Evolutionary conservation across 2,113 vertebrate species (phyloP), one percentile per base, ranked within the genome.

Genomic region (Pseudonaja textilis): DNA sequence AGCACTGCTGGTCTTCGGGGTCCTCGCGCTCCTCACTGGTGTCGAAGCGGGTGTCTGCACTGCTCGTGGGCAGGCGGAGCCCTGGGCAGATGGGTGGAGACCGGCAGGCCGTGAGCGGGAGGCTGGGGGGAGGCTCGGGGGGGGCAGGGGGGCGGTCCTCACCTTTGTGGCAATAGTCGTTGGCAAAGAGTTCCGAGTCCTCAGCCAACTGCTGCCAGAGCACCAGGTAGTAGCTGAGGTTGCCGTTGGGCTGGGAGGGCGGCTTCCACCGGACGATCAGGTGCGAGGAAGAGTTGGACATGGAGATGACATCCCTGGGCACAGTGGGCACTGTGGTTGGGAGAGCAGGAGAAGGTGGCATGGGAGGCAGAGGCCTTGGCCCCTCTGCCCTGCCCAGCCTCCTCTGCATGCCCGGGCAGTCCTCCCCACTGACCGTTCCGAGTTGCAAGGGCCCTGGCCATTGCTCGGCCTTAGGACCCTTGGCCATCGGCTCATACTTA

Each of bases 181-280:
- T 98, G 95, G 96, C 85, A 54, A 98, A 98, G 59, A 98, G 98
- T 91, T 98, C 98, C 7, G 97, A 86, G 89, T 98, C 98, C 93
- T 98, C 98, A 0, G 97, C 97, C 95, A 98, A 94, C 87, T 97
- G 97, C 96, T 98, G 98, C 98, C 98, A 98, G 89, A 98, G 95
- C 90, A 98, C 97, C 94, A 98, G 93, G 95, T 98, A 98, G 95
- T 98, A 98, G 93, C 97, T 96, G 95, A 97, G 93, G 96, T 98
- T 98, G 26, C 98, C 98, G 0, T 98, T 98, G 93, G 97, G 98
- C 0, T 97, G 98, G 0, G 95, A 98, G 0, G 98, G 98, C 0
- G 98, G 97, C 74, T 98, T 98, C 98, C 98, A 98, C 5, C 98
- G 97, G 89, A 98, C 98, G 88, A 98, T 97, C 1, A 98, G 96